Conservation (phyloP, 2,888 invertebrate genomes). For the Leptinotarsa peninsularis region DNA sequence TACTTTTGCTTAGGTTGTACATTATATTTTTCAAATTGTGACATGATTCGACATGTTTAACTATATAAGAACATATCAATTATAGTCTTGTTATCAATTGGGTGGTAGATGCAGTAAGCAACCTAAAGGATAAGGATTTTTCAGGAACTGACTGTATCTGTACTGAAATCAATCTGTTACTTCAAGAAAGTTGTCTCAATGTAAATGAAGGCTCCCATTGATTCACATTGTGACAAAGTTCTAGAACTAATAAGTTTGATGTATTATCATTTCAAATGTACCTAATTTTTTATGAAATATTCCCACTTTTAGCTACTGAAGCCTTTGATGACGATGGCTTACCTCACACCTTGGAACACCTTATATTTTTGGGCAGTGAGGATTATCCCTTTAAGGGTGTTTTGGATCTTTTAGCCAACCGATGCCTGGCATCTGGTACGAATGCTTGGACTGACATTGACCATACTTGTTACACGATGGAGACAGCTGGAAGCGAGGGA, state of each 20-base stretch:
- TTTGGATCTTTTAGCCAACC: conserved; percentile 87
- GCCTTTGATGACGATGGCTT: conserved; percentile 92
- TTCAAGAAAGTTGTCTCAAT: too few relatives aligned
- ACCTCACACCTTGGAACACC: conserved; percentile 92
- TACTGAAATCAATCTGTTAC: too few relatives aligned
- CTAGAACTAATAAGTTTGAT: too few relatives aligned
- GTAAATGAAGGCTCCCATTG: too few relatives aligned
- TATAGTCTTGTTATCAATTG: too few relatives aligned
- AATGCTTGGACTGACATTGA: conserved; percentile 92
- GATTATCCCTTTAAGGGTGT: conserved; percentile 91
- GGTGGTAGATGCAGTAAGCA: too few relatives aligned
- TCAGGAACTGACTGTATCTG: too few relatives aligned
- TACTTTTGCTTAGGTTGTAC: conserved; percentile 85
- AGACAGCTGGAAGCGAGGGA: conserved; percentile 88
- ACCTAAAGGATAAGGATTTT: too few relatives aligned
- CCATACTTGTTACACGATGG: conserved; percentile 91
- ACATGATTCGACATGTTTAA: background rate
- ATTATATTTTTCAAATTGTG: conserved; percentile 50
- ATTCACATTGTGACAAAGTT: too few relatives aligned
- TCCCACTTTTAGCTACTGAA: conserved; percentile 79
- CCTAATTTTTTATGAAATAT: too few relatives aligned
- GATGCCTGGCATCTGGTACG: conserved; percentile 90
- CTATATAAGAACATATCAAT: too few relatives aligned
- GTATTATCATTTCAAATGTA: too few relatives aligned
- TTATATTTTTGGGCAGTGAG: conserved; percentile 91